Percentiles rank a stretch among this genome's conserved stretches.
phyloP scores from a whole-genome alignment of 1,140 invertebrate genomes.

The Drosophila auraria region DNA sequence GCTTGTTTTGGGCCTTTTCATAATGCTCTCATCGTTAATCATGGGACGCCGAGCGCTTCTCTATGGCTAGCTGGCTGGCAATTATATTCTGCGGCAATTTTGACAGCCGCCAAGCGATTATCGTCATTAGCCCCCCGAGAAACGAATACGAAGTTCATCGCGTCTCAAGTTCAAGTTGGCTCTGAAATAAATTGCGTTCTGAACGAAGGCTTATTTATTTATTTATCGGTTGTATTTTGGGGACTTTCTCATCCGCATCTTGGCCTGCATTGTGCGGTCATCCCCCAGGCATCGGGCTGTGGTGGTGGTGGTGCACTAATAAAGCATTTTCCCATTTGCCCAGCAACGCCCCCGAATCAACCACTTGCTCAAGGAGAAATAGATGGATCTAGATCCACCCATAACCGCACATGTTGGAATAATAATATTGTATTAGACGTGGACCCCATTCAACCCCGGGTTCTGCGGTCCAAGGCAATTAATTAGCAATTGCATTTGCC shows the following conservation, averaged over 20 bases:
- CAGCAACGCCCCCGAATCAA: slow-evolving; percentile 47
- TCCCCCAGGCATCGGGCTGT: not conserved
- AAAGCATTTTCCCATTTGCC: slow-evolving; percentile 52
- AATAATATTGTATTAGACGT: slow-evolving; percentile 76
- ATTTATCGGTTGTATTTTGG: slow-evolving; percentile 3
- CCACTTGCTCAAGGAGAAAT: slow-evolving; percentile 34
- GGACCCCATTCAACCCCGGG: slow-evolving; percentile 47
- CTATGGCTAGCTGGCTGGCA: slow-evolving; percentile 50
- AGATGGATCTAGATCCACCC: slow-evolving; percentile 38
- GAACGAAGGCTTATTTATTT: slow-evolving; percentile 16
- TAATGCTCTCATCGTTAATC: slow-evolving; percentile 82
- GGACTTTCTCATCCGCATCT: slow-evolving; percentile 23
- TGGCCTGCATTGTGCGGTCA: slow-evolving; percentile 5
- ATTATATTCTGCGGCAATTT: slow-evolving; percentile 79
- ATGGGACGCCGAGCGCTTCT: slow-evolving; percentile 49
- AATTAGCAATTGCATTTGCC: slow-evolving; percentile 83
- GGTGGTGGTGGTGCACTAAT: slow-evolving; percentile 45
- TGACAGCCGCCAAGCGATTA: slow-evolving; percentile 75
- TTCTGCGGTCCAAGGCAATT: slow-evolving; percentile 58
- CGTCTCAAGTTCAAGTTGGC: slow-evolving; percentile 66
- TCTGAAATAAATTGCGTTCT: slow-evolving; percentile 39
- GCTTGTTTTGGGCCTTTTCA: slow-evolving; percentile 59
- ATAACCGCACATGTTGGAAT: slow-evolving; percentile 77
- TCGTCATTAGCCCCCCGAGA: slow-evolving; percentile 64
- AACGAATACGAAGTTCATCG: slow-evolving; percentile 44